Evolutionary conservation across 2,888 invertebrate species (phyloP).

Genomic region (Pseudanteris insignis): DNA sequence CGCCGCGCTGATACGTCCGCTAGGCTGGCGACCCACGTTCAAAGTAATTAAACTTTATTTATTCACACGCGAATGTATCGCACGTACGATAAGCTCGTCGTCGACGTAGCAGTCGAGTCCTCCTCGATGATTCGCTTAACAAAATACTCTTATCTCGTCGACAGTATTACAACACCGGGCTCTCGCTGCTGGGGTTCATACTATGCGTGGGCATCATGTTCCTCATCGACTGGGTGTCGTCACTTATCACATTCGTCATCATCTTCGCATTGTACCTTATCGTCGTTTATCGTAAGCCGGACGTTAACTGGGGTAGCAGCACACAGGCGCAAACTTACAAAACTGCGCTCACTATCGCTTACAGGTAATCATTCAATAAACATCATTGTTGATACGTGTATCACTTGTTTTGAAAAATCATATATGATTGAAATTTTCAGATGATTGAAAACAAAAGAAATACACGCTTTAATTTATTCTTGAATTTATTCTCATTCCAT

Average conservation of each 20-base stretch:
- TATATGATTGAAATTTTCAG: too few relatives aligned
- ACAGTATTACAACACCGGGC: constrained; percentile 92
- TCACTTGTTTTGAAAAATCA: background rate
- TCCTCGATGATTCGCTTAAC: constrained; percentile 17
- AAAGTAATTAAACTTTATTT: constrained; percentile 70
- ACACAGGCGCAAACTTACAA: constrained; percentile 97
- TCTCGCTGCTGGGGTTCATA: constrained; percentile 84
- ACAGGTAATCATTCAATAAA: too few relatives aligned
- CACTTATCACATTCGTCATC: constrained; percentile 88
- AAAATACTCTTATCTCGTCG: too few relatives aligned
- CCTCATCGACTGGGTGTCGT: constrained; percentile 91
- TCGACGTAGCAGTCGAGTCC: too few relatives aligned
- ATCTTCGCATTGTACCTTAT: constrained; percentile 90
- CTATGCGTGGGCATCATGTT: constrained; percentile 92
- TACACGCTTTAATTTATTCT: too few relatives aligned
- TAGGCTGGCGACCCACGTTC: constrained; percentile 92
- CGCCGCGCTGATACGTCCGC: constrained; percentile 85
- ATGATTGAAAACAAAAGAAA: too few relatives aligned
- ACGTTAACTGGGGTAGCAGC: constrained; percentile 98
- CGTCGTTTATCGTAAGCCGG: constrained; percentile 92
- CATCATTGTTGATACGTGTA: too few relatives aligned
- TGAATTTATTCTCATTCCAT: too few relatives aligned
- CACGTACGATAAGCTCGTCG: too few relatives aligned
- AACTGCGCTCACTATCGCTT: constrained; percentile 85
- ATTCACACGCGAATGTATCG: too few relatives aligned